Evolutionary conservation across 2,797 vertebrate genomes (phyloP).

Genomic region (Diplodus sargus): DNA sequence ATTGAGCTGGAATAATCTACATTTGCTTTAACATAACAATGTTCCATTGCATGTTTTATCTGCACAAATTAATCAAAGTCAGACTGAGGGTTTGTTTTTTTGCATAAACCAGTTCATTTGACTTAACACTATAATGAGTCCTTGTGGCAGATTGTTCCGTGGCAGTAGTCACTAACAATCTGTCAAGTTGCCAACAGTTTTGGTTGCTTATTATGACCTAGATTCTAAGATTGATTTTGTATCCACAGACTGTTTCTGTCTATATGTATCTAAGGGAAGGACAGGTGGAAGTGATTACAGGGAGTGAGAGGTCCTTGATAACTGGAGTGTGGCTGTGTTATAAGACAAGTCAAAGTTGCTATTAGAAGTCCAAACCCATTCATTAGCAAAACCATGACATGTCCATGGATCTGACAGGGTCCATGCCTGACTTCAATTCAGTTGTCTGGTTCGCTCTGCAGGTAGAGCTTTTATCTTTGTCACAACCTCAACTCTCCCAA

Average conservation of each 20-base stretch:
- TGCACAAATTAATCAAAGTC: slow-evolving; percentile 19
- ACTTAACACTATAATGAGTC: slow-evolving; percentile 20
- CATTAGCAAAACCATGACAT: slow-evolving; percentile 33
- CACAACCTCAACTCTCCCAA: slow-evolving; percentile 18
- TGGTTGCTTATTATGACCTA: not conserved
- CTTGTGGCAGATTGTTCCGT: slow-evolving; percentile 13
- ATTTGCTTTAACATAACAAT: not conserved
- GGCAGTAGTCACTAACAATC: slow-evolving; percentile 23
- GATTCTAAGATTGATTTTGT: slow-evolving; percentile 11
- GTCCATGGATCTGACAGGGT: slow-evolving; percentile 33
- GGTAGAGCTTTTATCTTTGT: not conserved
- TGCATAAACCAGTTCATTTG: slow-evolving; percentile 28
- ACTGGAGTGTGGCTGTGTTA: slow-evolving; percentile 33
- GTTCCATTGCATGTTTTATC: slow-evolving; percentile 20
- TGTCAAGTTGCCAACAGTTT: slow-evolving; percentile 13
- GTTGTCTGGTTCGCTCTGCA: not conserved
- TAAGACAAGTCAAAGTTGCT: slow-evolving; percentile 34
- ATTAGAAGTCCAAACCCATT: slow-evolving; percentile 41
- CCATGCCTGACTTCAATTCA: slow-evolving; percentile 28
- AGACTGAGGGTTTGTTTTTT: slow-evolving; percentile 17
- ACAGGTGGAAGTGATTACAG: slow-evolving; percentile 20
- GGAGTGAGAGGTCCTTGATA: slow-evolving; percentile 11
- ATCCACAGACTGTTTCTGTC: slow-evolving; percentile 7
- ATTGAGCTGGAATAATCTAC: not conserved
- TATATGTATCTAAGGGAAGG: not conserved